Evolutionary conservation across 2,113 vertebrate species (phyloP).

Genomic region (Thalassoma bifasciatum): DNA sequence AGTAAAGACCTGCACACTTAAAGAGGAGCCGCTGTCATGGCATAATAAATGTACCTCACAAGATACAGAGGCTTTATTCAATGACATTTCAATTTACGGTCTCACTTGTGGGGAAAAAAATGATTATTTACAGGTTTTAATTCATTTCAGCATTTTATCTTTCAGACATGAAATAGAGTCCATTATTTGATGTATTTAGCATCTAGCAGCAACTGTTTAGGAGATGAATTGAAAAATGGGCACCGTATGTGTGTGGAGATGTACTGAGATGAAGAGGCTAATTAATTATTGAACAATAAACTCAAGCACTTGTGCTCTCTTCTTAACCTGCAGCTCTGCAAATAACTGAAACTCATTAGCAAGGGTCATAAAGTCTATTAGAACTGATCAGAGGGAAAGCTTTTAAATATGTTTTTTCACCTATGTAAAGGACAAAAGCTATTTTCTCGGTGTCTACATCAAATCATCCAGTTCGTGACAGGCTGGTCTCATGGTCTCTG

Average conservation of each 20-base stretch:
- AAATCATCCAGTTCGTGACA: background rate
- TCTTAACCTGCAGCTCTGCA: background rate
- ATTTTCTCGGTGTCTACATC: background rate
- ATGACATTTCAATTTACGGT: constrained; percentile 15
- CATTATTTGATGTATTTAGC: constrained; percentile 15
- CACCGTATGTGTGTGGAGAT: background rate
- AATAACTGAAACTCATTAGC: constrained; percentile 19
- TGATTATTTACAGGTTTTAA: no score
- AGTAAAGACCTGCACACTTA: constrained; percentile 13
- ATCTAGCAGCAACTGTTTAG: constrained; percentile 1
- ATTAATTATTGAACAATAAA: constrained; percentile 27
- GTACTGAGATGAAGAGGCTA: background rate
- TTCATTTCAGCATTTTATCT: constrained; percentile 14
- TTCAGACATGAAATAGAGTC: constrained; percentile 2
- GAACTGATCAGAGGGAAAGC: constrained; percentile 18
- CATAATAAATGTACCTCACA: constrained; percentile 1
- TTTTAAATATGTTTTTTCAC: background rate
- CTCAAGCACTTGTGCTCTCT: background rate
- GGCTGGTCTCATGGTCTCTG: no score
- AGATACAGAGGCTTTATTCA: constrained; percentile 6
- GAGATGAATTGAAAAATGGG: constrained; percentile 12
- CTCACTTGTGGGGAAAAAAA: no score
- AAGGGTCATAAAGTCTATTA: background rate
- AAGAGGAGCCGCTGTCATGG: constrained; percentile 42
- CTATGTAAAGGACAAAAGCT: no score